Evolutionary conservation across 2,113 vertebrate genomes (phyloP), one percentile per base, ranked within the genome.

Genomic region (Piprites chloris): DNA sequence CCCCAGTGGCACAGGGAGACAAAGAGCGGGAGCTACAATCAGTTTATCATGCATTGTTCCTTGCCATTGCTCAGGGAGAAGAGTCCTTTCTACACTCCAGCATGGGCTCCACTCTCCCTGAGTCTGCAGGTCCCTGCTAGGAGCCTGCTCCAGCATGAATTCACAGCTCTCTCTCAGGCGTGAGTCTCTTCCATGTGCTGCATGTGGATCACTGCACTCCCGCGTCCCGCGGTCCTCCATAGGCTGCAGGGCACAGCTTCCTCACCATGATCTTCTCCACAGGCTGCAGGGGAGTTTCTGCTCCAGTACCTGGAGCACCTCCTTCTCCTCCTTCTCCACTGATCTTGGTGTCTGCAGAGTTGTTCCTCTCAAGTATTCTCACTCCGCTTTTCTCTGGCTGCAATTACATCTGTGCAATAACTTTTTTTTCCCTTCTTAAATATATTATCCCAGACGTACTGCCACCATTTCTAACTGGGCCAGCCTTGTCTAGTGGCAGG

Each of bases 231-330:
- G 5, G 1, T 47, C 28, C 23, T 47, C 18, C n/a, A 28, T 7
- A 14, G 47, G 21, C 27, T 62, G 21, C 47, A 53, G 32, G 16
- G 1, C 26, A 24, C 21, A 72, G 47, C 27, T 53, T 9, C 26
- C 13, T 32, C 27, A 62, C 27, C 47, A 18, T 5, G 6, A 7
- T 0, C 56, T 46, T 23, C 28, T 28, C 23, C n/a, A 39, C 0
- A 4, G 6, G 9, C 50, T 67, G 3, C 71, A 58, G 35, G 16
- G 13, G 21, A 41, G 67, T 49, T 35, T n/a, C 61, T 49, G 19
- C 24, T 30, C 12, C 3, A 3, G 23, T 15, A 12, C 12, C 50
- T 49, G 30, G 6, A 65, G 14, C 50, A 55, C 1, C 28, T 12
- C 11, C 22, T 33, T 2, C 28, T 55, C 9, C 22, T 33, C 2